phyloP scores from a whole-genome alignment of 2,797 vertebrate genomes.

The Xenopus petersii region DNA sequence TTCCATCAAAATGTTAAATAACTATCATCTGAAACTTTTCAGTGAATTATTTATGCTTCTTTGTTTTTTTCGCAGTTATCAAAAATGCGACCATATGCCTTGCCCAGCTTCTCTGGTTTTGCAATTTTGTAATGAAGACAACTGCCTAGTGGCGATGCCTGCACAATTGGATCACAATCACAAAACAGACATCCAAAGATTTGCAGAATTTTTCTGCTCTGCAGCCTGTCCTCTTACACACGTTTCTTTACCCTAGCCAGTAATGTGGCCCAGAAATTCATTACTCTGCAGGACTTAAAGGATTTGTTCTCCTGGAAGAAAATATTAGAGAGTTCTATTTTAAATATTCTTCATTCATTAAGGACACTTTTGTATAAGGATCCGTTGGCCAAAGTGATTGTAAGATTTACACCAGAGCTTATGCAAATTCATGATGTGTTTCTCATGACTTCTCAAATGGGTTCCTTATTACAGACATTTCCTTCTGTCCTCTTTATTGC shows the following conservation, averaged over 20 bases:
- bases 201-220: neutral
- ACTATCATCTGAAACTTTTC: neutral
- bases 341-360: neutral
- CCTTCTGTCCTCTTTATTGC: constrained; percentile 4
- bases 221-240: neutral
- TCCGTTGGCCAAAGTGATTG: neutral
- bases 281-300: neutral
- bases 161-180: constrained; percentile 1
- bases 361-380: neutral
- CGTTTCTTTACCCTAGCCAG: neutral
- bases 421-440: neutral
- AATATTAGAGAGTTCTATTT: neutral
- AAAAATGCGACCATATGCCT: neutral
- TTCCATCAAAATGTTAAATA: no score
- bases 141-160: neutral
- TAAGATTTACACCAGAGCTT: neutral
- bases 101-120: neutral
- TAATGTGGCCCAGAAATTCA: neutral
- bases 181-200: neutral
- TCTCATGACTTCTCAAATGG: constrained; percentile 6
- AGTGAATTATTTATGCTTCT: neutral
- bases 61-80: neutral
- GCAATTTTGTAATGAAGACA: constrained; percentile 2
- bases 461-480: neutral
- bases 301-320: neutral